phyloP scores from a whole-genome alignment of 2,113 vertebrate species.

The Philantomba maxwellii region DNA sequence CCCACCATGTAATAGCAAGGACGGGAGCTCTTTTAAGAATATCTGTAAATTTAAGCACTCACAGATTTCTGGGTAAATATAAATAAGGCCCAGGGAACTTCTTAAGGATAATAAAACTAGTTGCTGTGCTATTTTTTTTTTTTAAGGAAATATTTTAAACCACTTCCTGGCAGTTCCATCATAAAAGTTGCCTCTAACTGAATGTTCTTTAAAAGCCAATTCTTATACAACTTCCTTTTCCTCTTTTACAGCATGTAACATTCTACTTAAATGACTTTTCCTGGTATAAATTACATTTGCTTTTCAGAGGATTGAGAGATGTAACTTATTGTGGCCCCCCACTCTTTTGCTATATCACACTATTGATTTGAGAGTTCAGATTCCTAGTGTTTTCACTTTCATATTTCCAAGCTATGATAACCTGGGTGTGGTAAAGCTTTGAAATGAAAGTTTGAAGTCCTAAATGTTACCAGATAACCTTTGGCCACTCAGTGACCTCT shows the following conservation, averaged over 20 bases:
- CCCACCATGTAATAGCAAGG: background rate
- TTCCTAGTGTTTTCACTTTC: background rate
- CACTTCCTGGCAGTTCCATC: background rate
- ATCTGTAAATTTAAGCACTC: background rate
- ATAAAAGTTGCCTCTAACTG: background rate
- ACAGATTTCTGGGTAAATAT: background rate
- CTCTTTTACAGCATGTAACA: background rate
- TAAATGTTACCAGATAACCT: background rate
- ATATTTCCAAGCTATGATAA: background rate
- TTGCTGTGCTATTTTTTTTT: background rate
- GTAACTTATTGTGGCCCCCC: background rate
- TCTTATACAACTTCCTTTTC: background rate
- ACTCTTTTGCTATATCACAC: background rate
- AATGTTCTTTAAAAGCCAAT: background rate
- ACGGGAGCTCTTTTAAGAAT: background rate
- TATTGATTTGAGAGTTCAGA: background rate
- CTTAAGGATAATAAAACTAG: background rate
- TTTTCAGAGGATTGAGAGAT: background rate
- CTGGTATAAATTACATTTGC: background rate
- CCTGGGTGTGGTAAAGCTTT: background rate
- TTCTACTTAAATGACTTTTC: constrained; percentile 5
- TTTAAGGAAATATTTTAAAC: background rate
- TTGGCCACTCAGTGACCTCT: background rate
- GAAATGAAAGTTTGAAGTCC: background rate
- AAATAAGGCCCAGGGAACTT: background rate